Evolutionary conservation across 2,797 vertebrate species (phyloP).

Genomic region (Poecile montanus): DNA sequence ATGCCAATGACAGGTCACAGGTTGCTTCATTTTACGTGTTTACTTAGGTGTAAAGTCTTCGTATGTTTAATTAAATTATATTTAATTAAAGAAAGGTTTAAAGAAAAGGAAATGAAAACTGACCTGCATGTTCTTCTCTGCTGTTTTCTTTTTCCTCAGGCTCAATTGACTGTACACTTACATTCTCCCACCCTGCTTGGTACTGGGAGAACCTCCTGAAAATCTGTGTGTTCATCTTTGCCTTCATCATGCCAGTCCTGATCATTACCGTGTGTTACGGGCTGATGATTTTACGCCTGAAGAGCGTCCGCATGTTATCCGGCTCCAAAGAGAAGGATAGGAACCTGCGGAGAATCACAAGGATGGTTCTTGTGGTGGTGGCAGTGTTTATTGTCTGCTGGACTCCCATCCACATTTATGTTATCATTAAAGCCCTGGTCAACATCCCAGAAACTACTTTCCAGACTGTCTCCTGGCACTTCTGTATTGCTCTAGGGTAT

Average conservation of each 20-base stretch:
- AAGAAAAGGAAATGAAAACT: neutral
- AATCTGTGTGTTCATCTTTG: slow-evolving; percentile 99
- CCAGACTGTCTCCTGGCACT: slow-evolving; percentile 97
- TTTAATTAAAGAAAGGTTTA: neutral
- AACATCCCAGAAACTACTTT: slow-evolving; percentile 92
- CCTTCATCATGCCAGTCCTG: slow-evolving; percentile 97
- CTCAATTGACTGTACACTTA: slow-evolving; percentile 89
- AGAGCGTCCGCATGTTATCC: slow-evolving; percentile 96
- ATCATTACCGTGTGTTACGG: slow-evolving; percentile 98
- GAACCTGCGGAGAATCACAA: slow-evolving; percentile 94
- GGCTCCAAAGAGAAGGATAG: slow-evolving; percentile 98
- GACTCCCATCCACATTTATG: slow-evolving; percentile 98
- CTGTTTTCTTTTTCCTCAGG: slow-evolving; percentile 61
- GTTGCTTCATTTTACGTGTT: neutral
- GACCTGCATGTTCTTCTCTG: neutral
- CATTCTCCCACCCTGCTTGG: slow-evolving; percentile 93
- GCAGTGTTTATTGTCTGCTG: slow-evolving; percentile 98
- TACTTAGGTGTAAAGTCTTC: neutral
- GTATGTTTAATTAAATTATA: neutral
- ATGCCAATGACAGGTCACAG: neutral
- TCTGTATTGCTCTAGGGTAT: slow-evolving; percentile 97
- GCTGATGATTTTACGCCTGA: slow-evolving; percentile 96
- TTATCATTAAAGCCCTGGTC: slow-evolving; percentile 94
- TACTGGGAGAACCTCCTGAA: slow-evolving; percentile 98
- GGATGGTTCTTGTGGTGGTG: slow-evolving; percentile 98